These are phyloP conservation scores for Steatornis caripensis DNA, from an alignment of 2,113 vertebrate genomes.

Conservation along the genomic window DNA sequence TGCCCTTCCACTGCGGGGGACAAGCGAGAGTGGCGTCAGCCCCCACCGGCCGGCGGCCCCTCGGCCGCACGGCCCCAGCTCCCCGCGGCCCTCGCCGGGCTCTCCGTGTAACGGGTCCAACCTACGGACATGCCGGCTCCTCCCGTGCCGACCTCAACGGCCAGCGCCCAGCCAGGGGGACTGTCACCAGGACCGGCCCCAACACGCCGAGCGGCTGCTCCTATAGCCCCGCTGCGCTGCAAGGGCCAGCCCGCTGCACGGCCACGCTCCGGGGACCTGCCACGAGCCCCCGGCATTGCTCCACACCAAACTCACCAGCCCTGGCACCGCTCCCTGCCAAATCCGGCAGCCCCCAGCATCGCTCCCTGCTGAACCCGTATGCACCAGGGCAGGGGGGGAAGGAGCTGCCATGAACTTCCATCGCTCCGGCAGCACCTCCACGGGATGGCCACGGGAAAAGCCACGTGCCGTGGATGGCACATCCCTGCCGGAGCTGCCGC, in stretches of 20 bases:
- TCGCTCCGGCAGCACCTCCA: background rate
- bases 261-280: accelerated
- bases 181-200: background rate
- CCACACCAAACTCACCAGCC: too few relatives aligned
- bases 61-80: background rate
- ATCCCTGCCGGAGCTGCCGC: background rate
- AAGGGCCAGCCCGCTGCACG: accelerated
- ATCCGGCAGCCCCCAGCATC: accelerated
- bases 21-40: constrained; percentile 40
- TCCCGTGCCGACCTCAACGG: accelerated
- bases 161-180: too few relatives aligned
- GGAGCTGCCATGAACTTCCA: background rate
- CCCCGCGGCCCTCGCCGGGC: accelerated
- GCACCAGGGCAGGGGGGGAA: background rate
- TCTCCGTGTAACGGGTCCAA: background rate
- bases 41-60: background rate
- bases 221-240: accelerated
- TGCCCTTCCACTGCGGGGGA: constrained; percentile 91
- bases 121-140: accelerated
- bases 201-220: accelerated
- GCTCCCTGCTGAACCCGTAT: too few relatives aligned
- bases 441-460: accelerated
- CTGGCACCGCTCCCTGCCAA: background rate
- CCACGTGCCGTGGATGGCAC: accelerated
- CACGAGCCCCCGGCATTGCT: accelerated